A percentile compares a stretch with the other conserved stretches of the same genome.
These are phyloP conservation scores for Palythoa caribaeorum DNA, from an alignment of 92 coral and sea anemone species.

Conservation along the genomic window DNA sequence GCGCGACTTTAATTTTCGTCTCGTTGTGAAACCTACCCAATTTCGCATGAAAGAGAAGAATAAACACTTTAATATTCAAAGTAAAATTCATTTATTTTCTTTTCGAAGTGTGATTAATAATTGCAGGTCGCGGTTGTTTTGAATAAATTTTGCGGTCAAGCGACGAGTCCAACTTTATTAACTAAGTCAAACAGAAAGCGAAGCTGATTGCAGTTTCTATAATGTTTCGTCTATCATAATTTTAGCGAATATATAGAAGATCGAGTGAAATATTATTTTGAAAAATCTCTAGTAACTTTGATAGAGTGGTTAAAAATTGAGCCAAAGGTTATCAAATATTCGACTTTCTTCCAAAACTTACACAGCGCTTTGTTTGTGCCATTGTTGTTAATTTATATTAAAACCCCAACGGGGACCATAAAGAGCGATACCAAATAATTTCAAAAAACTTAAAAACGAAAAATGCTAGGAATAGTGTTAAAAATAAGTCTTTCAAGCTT, in stretches of 20 bases:
- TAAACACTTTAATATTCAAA: conserved; percentile 12
- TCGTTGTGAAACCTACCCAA: background rate
- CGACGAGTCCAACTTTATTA: conserved; percentile 3
- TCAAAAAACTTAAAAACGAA: background rate
- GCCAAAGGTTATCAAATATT: conserved; percentile 8
- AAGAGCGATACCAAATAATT: background rate
- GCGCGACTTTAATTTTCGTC: background rate
- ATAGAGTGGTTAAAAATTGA: background rate
- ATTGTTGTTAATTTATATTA: conserved; percentile 26
- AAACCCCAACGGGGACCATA: conserved; percentile 23
- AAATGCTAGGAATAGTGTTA: conserved; percentile 4
- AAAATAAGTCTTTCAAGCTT: background rate
- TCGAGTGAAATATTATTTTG: background rate
- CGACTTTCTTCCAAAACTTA: conserved; percentile 6
- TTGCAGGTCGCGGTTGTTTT: conserved; percentile 11
- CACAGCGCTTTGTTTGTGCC: background rate
- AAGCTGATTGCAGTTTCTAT: background rate
- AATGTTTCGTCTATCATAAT: background rate
- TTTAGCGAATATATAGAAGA: background rate
- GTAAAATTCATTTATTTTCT: background rate
- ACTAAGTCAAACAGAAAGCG: conserved; percentile 16
- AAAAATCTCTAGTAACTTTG: background rate
- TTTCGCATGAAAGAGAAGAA: background rate
- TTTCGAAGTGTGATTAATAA: conserved; percentile 31
- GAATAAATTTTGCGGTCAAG: conserved; percentile 36